phyloP scores from a whole-genome alignment of 2,113 vertebrate genomes.

The Psittacara wagleri region DNA sequence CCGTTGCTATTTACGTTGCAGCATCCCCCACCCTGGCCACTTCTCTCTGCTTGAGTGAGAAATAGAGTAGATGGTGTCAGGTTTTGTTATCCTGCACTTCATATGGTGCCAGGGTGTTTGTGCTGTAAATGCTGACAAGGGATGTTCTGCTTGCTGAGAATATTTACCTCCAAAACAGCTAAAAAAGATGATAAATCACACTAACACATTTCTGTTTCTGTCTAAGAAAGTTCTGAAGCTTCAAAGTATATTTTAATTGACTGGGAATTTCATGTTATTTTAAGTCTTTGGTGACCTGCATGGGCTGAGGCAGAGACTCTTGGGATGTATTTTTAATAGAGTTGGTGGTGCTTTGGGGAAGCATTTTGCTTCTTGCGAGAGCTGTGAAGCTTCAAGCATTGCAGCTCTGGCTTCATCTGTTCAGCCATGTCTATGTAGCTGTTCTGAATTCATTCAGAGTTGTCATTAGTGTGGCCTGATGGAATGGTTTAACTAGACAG shows the following conservation, averaged over 20 bases:
- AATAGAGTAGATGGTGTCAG: rapidly evolving
- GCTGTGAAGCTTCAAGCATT: background rate
- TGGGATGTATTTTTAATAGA: background rate
- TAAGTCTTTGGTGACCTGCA: background rate
- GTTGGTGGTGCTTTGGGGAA: rapidly evolving
- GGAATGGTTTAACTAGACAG: background rate
- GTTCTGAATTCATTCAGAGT: background rate
- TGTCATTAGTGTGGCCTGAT: background rate
- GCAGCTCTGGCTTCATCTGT: background rate
- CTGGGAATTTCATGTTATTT: background rate
- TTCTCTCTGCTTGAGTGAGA: background rate
- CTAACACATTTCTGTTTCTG: background rate
- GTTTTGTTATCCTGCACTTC: background rate
- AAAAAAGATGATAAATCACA: background rate
- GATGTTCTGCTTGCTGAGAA: background rate
- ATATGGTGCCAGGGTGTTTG: background rate
- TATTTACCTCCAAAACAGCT: background rate
- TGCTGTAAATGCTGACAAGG: background rate
- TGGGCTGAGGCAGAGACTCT: background rate
- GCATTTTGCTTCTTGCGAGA: background rate
- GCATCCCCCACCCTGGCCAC: background rate
- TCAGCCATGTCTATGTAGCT: background rate
- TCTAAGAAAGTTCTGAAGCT: background rate
- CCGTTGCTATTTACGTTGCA: background rate
- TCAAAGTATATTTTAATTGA: background rate